Base-by-base conservation (phyloP, 2,888 invertebrate genomes). In the Caenorhabditis sp. region DNA sequence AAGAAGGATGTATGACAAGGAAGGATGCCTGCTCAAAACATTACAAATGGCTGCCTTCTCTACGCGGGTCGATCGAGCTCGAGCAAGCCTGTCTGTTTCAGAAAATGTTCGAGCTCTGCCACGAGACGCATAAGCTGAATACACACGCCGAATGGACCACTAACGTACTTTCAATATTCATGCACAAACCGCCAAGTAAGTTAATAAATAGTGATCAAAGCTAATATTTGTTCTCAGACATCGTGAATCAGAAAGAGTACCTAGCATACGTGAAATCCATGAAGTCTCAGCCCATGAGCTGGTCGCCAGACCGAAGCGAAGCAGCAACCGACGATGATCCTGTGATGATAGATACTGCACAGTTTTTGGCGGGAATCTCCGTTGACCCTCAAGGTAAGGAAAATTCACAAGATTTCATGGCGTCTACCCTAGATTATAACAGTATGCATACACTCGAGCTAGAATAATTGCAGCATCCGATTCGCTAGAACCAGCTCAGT, bases 11-110 rank as follows among this genome's bases (percentile, higher is more conserved):
- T 35, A 58, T 66, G 24, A 63, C 65, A 13, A 71, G 63, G 9
- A 70, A 72, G 26, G 81, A 81, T 22, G 50, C 53, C 0, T 86
- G 86, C 53, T 41, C 61, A 5, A 65, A 50, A n/a, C 86, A 86
- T 65, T 70, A 72, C 22, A 78, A 79, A 62, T 86, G 86, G 86
- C 20, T 82, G 3, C 84, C 82, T 65, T 80, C 72, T 13, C 52
- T 81, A 2, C 72, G 83, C 3, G 85, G 81, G 32, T 39, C 81
- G 6, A 72, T 86, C 24, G 85, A 87, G 55, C 62, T 76, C n/a
- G 81, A 82, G 22, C 71, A 84, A 5, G 59, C 83, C 37, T 63
- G 66, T 46, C 50, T 80, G 20, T 68, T 85, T 13, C 48, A 78
- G 7, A 70, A 79, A 50, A 32, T 79, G 35, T 83, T 73, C 45